Percentiles rank a stretch among this genome's conserved stretches.
Conservation (phyloP, 1,140 invertebrate genomes). For the Cydia strobilella region DNA sequence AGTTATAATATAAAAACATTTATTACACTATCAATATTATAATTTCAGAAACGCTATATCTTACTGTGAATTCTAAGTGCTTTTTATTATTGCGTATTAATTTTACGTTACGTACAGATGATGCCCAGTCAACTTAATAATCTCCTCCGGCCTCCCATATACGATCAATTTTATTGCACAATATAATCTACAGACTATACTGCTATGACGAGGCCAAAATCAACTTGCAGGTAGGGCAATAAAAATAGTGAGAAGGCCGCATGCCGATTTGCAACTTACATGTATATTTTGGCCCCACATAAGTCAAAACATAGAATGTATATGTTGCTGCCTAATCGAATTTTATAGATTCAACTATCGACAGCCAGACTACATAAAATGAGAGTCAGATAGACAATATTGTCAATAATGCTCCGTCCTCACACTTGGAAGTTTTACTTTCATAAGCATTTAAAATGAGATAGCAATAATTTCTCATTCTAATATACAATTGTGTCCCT, state of each 20-base stretch:
- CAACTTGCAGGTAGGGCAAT: too few species aligned
- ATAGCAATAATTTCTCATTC: neutral
- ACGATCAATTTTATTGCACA: constrained; percentile 3
- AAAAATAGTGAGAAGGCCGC: too few species aligned
- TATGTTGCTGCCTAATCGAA: neutral
- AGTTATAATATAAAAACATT: constrained; percentile 28
- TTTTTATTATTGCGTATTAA: constrained; percentile 41
- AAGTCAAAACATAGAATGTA: neutral
- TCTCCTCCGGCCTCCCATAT: constrained; percentile 15
- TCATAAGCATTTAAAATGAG: neutral
- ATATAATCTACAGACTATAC: neutral
- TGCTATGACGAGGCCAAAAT: too few species aligned
- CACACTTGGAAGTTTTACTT: neutral
- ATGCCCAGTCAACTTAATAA: constrained; percentile 43
- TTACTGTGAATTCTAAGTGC: constrained; percentile 36
- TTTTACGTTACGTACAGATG: constrained; percentile 39
- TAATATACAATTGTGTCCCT: neutral
- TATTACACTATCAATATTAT: constrained; percentile 27
- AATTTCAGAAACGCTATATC: constrained; percentile 27
- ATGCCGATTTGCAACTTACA: too few species aligned
- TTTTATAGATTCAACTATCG: too few species aligned
- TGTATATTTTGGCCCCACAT: neutral
- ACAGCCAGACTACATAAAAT: neutral
- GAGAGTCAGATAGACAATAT: neutral
- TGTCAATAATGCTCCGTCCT: neutral